Evolutionary conservation across 2,888 invertebrate genomes (phyloP), one percentile per base, ranked within the genome.

Genomic region (Zaprionus lineosus): DNA sequence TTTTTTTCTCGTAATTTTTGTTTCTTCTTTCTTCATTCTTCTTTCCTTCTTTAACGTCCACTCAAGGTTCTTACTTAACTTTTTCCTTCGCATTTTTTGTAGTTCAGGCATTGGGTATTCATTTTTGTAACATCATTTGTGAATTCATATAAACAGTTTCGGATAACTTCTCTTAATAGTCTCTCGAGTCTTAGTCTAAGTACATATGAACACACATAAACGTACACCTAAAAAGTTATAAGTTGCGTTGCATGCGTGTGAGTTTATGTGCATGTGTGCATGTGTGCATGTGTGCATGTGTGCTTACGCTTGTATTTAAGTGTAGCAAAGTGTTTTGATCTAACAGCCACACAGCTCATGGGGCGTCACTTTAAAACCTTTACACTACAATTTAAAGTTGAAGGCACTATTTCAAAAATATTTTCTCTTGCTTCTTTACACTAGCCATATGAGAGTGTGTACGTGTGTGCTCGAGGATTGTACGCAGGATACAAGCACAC

Each of bases 371-470:
- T 39, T 55, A 57, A 53, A 53, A 36, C 57, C 51, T 55, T 53
- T 29, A 47, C 43, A 81, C 74, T 67, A 84, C 62, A 71, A 75
- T 71, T 74, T 66, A 60, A 56, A 79, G 62, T 86, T 74, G 68
- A 85, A 85, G 85, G 85, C 85, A 85, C 85, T 77, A 77, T 86
- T 86, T 84, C 48, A 78, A 79, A 74, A 73, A 61, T 69, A 52
- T 83, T 64, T 56, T 71, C 59, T 34, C 16, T 50, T 37, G 29
- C 57, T 40, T 48, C 36, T 58, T 53, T 55, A 76, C 61, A 65
- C 62, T 76, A 73, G 57, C 57, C 74, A 55, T 61, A 55, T 50
- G 40, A 41, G 34, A 56, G 39, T 55, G 69, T 29, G 21, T 40
- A 3, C 19, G 3, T 19, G 5, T n/a, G 19, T 3, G 5, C 3